phyloP scores from a whole-genome alignment of 2,113 vertebrate genomes.

The Cygnus atratus region DNA sequence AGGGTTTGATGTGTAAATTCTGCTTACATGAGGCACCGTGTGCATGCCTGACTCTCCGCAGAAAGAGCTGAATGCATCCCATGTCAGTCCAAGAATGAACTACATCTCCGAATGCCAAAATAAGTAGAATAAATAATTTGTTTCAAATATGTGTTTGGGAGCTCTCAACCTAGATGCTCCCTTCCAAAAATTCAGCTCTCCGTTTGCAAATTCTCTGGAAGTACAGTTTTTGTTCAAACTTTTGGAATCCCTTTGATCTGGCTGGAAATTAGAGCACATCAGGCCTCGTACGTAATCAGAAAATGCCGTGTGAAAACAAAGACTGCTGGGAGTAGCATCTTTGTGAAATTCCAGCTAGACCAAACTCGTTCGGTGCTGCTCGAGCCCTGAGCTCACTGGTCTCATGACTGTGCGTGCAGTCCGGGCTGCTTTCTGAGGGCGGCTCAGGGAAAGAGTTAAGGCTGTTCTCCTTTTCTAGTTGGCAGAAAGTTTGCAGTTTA shows the following conservation, averaged over 20 bases:
- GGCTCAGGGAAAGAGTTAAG: constrained; percentile 81
- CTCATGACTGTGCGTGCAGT: neutral
- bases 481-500: constrained; percentile 87
- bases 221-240: constrained; percentile 3
- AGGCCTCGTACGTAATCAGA: constrained; percentile 13
- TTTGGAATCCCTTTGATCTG: constrained; percentile 16
- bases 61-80: neutral
- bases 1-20: neutral
- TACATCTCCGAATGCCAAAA: neutral
- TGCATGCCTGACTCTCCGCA: neutral
- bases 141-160: fast-evolving
- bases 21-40: neutral
- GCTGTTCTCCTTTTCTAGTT: constrained; percentile 75
- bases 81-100: neutral
- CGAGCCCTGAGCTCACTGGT: constrained; percentile 25
- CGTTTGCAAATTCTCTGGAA: constrained; percentile 8
- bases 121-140: constrained; percentile 23
- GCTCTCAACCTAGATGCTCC: neutral
- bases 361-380: neutral
- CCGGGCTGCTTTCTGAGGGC: constrained; percentile 44
- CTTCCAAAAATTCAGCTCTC: neutral
- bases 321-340: constrained; percentile 53
- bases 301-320: constrained; percentile 40
- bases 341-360: constrained; percentile 29
- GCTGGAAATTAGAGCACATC: neutral